These are phyloP conservation scores for Platycheirus rosarum DNA, from an alignment of 2,888 invertebrate species.

Conservation along the genomic window DNA sequence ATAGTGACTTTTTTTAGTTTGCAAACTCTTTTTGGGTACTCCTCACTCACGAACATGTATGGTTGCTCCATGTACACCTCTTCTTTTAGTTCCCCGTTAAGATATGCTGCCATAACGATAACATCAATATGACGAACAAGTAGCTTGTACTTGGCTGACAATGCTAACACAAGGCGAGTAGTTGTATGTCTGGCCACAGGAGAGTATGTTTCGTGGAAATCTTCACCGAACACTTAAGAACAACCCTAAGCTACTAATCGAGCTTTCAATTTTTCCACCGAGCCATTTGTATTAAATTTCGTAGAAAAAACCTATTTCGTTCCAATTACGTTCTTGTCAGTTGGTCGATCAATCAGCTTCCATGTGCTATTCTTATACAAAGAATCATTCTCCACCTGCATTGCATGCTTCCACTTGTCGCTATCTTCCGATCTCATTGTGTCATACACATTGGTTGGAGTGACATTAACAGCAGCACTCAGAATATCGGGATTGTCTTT, in stretches of 20 bases:
- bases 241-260: background rate
- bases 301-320: background rate
- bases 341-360: constrained; percentile 51
- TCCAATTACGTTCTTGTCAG: background rate
- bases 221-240: too few species aligned
- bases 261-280: constrained; percentile 1
- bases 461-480: background rate
- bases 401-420: background rate
- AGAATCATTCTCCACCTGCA: background rate
- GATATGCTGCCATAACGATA: too few species aligned
- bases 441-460: background rate
- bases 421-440: background rate
- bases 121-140: too few species aligned
- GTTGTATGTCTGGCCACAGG: too few species aligned
- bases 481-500: constrained; percentile 1
- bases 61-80: too few species aligned
- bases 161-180: too few species aligned
- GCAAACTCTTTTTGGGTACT: too few species aligned
- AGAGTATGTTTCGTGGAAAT: too few species aligned
- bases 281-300: background rate
- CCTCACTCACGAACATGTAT: too few species aligned
- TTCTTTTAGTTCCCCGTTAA: too few species aligned
- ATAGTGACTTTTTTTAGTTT: too few species aligned
- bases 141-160: too few species aligned
- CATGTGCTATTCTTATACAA: constrained; percentile 38